These are phyloP conservation scores for Ahaetulla prasina DNA, from an alignment of 2,113 vertebrate species.

Conservation along the genomic window DNA sequence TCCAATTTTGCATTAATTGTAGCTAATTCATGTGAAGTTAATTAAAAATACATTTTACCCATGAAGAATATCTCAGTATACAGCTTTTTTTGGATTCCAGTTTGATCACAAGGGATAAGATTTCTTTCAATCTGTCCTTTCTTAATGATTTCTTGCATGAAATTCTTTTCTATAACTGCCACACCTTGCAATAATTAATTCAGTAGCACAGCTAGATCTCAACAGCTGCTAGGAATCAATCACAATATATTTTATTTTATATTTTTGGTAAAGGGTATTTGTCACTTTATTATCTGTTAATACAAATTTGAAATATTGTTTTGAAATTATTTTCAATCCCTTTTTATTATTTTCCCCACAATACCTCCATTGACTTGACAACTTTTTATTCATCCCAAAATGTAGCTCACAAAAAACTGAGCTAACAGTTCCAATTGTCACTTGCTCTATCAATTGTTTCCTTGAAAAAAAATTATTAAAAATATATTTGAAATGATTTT, in stretches of 20 bases:
- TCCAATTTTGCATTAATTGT: neutral
- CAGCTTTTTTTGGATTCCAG: neutral
- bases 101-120: neutral
- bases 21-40: neutral
- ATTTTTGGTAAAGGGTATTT: neutral
- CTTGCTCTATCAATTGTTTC: neutral
- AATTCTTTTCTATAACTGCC: neutral
- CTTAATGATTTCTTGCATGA: neutral
- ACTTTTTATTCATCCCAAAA: neutral
- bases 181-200: neutral
- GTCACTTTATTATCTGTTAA: neutral
- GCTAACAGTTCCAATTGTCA: neutral
- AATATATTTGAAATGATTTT: neutral
- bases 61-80: neutral
- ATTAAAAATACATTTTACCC: neutral
- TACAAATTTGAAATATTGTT: neutral
- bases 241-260: neutral
- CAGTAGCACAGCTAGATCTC: neutral
- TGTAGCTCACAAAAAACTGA: neutral
- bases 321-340: neutral
- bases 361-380: neutral
- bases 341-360: neutral
- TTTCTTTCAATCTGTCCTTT: neutral
- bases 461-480: neutral
- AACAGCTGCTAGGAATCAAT: neutral